Evolutionary conservation across 2,797 vertebrate genomes (phyloP), one percentile per base, ranked within the genome.

Genomic region (Crax fasciolata): DNA sequence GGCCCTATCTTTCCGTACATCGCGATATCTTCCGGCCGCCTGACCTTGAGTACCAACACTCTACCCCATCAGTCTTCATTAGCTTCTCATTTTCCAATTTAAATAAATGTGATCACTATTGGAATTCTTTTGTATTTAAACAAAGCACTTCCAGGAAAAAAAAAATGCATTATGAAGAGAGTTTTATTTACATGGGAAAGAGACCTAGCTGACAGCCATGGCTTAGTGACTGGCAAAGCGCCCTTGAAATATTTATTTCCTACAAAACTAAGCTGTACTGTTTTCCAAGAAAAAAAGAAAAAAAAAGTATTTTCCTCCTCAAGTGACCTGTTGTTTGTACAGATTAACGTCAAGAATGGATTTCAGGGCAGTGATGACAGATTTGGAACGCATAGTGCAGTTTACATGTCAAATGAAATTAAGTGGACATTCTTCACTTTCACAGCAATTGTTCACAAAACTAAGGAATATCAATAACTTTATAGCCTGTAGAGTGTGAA

Each of bases 311-410:
- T 85, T 90, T 87, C 41, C 46, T 76, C 59, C 63, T 87, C 2
- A 16, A 70, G 61, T 87, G 76, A 83, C 32, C 71, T 82, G 59
- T 41, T 9, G 3, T 92, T 95, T 77, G 43, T 76, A 84, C 43
- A 87, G 92, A 88, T 87, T 80, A 94, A 62, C 59, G 63, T 94
- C 90, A 92, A 84, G 67, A 74, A 81, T 41, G 24, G 67, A 91
- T 93, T 96, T 95, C 84, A 88, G 52, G 0, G 0, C 66, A 67
- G 39, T 0, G 6, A 85, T 94, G 95, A 91, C 93, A 94, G 78
- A 89, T 94, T 74, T 95, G 84, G 92, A 95, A 66, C 32, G 58
- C 43, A 39, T 1, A 62, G 14, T 3, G 4, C 16, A 61, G 81
- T 86, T 87, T 90, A 62, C 52, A 18, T 32, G 75, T 92, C 85